Evolutionary conservation across 2,113 vertebrate species (phyloP).

Genomic region (Bolborhynchus lineola): DNA sequence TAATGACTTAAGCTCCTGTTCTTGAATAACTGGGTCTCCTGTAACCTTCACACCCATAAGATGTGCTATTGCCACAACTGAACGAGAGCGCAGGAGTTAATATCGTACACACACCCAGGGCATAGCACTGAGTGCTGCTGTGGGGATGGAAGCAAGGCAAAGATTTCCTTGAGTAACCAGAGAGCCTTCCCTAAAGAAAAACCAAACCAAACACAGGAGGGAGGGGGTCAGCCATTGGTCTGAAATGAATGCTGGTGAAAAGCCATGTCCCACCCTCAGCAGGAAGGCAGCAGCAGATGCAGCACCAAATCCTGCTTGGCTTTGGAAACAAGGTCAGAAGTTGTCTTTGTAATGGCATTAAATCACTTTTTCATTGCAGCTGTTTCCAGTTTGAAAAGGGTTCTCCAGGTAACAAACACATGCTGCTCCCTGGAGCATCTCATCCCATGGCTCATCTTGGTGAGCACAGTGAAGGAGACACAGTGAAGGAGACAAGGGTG

Average conservation of each 20-base stretch:
- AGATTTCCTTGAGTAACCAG: neutral
- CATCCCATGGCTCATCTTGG: too few species aligned
- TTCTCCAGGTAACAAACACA: neutral
- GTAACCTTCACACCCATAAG: neutral
- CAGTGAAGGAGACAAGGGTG: neutral
- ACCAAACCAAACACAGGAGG: neutral
- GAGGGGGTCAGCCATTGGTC: neutral
- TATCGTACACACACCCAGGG: neutral
- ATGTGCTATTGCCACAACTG: neutral
- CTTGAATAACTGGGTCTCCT: neutral
- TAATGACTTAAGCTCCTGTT: neutral
- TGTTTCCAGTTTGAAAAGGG: neutral
- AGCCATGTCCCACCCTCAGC: neutral
- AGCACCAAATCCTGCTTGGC: neutral
- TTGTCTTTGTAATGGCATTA: neutral
- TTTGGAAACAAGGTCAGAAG: neutral
- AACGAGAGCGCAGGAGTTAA: neutral
- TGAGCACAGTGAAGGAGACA: neutral
- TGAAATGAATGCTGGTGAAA: neutral
- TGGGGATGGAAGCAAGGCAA: neutral
- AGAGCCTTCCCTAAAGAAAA: neutral
- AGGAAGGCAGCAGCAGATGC: neutral
- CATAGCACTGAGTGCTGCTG: neutral
- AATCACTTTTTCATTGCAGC: neutral
- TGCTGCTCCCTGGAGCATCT: neutral